Evolutionary conservation across 2,113 vertebrate species (phyloP).

Genomic region (Tautogolabrus adspersus): DNA sequence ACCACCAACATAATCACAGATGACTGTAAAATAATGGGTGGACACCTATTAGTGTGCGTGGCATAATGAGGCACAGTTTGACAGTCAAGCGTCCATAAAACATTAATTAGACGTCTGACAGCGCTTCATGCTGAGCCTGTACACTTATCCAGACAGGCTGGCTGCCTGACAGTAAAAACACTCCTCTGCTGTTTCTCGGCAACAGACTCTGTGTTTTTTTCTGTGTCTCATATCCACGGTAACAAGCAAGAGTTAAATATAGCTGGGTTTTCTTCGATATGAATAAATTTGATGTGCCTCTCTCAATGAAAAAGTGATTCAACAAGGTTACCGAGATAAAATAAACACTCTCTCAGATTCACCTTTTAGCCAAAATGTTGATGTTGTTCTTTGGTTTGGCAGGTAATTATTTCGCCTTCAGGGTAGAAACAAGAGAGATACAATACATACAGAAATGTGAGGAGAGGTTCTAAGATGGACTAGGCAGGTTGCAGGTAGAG

Average conservation of each 20-base stretch:
- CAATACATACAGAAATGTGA: background rate
- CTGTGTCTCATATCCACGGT: constrained; percentile 59
- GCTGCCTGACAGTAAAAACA: constrained; percentile 57
- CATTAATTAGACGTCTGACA: constrained; percentile 47
- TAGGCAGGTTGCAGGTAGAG: background rate
- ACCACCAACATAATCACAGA: constrained; percentile 12
- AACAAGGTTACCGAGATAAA: constrained; percentile 20
- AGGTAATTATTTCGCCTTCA: constrained; percentile 29
- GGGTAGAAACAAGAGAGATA: constrained; percentile 4
- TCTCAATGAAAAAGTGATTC: constrained; percentile 15
- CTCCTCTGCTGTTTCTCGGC: constrained; percentile 69
- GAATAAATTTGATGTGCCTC: constrained; percentile 47
- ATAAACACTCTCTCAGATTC: background rate
- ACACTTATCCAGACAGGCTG: constrained; percentile 46
- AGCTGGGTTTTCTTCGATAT: constrained; percentile 33
- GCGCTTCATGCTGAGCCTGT: constrained; percentile 33
- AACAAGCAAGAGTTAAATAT: constrained; percentile 59
- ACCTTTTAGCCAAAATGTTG: background rate
- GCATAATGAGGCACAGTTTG: constrained; percentile 36
- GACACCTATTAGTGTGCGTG: constrained; percentile 23
- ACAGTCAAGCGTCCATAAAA: constrained; percentile 42
- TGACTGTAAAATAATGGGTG: constrained; percentile 1
- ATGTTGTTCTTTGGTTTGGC: constrained; percentile 11
- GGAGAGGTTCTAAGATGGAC: background rate
- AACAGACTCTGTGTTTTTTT: constrained; percentile 58